Conservation (phyloP, 2,888 invertebrate species). For the Uropetala carovei region DNA sequence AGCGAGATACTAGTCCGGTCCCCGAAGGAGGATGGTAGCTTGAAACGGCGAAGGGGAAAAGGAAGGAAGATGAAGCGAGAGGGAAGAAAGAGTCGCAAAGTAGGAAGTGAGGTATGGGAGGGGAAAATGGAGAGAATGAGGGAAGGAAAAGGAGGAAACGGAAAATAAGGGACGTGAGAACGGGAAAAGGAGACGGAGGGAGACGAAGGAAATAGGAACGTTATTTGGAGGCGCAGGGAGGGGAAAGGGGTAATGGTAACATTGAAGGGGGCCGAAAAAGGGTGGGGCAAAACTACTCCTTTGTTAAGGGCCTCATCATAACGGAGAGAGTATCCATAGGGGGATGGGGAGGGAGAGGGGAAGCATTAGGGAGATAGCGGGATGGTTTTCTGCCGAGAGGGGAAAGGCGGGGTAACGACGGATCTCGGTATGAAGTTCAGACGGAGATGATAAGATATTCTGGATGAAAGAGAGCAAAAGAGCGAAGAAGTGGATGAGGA, state of each 20-base stretch:
- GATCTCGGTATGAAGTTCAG: not conserved
- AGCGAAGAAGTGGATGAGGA: not conserved
- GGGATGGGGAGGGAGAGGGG: not conserved
- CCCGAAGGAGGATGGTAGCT: not conserved
- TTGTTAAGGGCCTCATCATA: not conserved
- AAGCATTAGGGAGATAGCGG: not conserved
- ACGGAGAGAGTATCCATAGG: not conserved
- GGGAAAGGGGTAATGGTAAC: not conserved
- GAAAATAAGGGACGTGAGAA: not conserved
- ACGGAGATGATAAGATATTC: conserved; percentile 12
- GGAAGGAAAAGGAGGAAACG: not conserved
- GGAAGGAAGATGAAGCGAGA: not conserved
- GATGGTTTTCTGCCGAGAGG: not conserved
- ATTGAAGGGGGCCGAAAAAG: not conserved
- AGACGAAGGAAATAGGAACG: not conserved
- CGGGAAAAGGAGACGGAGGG: not conserved
- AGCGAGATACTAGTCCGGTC: not conserved
- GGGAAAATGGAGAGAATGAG: not conserved
- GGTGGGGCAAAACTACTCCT: not conserved
- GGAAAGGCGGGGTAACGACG: not conserved
- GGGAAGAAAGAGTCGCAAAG: not conserved
- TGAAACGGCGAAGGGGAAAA: not conserved
- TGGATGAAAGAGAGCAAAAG: not conserved
- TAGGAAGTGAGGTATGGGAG: not conserved
- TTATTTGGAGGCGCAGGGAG: not conserved